Evolutionary conservation across 2,797 vertebrate genomes (phyloP).

Genomic region (Mormyrus proboscirostris): DNA sequence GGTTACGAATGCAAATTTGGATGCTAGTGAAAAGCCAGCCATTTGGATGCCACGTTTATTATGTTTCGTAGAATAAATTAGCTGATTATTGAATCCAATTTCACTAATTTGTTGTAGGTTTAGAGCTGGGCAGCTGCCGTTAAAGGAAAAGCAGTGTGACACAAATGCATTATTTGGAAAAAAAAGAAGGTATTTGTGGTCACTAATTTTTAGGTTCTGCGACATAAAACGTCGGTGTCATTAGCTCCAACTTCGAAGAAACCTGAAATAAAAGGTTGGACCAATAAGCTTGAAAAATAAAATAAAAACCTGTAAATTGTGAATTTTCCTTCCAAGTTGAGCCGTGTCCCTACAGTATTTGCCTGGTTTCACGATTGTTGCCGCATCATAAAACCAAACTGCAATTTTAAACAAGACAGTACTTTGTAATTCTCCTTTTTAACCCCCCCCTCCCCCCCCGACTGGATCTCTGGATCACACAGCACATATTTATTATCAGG

Average conservation of each 20-base stretch:
- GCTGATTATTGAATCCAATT: neutral
- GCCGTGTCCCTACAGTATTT: neutral
- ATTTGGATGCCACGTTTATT: neutral
- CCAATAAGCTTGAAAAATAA: neutral
- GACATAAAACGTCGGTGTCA: neutral
- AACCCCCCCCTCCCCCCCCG: neutral
- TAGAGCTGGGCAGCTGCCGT: neutral
- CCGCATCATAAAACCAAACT: neutral
- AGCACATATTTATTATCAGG: neutral
- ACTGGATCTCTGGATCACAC: neutral
- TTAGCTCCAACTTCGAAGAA: neutral
- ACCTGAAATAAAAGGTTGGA: neutral
- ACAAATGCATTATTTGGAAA: neutral
- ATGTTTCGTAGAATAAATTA: neutral
- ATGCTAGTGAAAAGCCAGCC: neutral
- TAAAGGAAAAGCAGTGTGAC: neutral
- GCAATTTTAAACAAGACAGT: neutral
- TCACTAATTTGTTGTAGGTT: slow-evolving; percentile 4
- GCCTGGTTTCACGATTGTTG: neutral
- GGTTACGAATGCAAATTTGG: slow-evolving; percentile 18
- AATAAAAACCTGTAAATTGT: neutral
- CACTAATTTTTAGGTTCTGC: neutral
- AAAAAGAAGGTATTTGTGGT: neutral
- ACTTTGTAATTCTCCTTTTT: neutral
- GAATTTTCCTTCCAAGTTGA: neutral